Conservation (phyloP, 1,140 invertebrate species). For the Drosophila elegans region DNA sequence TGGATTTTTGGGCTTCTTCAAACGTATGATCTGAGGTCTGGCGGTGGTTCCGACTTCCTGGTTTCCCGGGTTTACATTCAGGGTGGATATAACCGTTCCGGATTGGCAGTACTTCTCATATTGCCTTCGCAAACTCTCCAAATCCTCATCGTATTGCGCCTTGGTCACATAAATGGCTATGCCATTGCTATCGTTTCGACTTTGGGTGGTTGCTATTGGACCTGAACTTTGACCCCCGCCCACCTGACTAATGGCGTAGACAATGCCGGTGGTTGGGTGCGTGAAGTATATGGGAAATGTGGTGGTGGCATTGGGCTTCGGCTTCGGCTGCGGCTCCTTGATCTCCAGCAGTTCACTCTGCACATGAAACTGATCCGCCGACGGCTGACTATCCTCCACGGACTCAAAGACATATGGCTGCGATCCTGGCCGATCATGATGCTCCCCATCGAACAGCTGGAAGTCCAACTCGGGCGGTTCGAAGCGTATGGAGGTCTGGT, state of each 20-base stretch:
- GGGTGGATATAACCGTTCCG: constrained; percentile 42
- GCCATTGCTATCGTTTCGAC: constrained; percentile 40
- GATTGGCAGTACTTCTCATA: constrained; percentile 64
- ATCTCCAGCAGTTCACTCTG: constrained; percentile 60
- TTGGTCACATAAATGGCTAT: constrained; percentile 81
- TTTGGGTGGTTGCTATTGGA: constrained; percentile 1
- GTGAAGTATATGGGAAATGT: constrained; percentile 78
- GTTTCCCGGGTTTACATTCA: constrained; percentile 22
- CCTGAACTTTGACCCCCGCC: constrained; percentile 23
- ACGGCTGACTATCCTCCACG: constrained; percentile 24
- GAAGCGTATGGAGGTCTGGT: constrained; percentile 21
- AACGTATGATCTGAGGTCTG: constrained; percentile 72
- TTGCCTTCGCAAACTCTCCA: constrained; percentile 42
- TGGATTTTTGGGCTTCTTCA: constrained; percentile 52
- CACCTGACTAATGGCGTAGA: constrained; percentile 79
- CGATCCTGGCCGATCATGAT: constrained; percentile 17
- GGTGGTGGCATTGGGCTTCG: background rate
- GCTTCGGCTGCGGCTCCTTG: constrained; percentile 11
- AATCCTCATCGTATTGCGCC: constrained; percentile 73
- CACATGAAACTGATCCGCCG: constrained; percentile 43
- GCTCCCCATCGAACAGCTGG: constrained; percentile 54
- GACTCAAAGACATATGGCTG: constrained; percentile 60
- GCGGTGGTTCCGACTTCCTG: constrained; percentile 40
- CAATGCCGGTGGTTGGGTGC: constrained; percentile 76
- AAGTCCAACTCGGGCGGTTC: constrained; percentile 54